Evolutionary conservation across 2,888 invertebrate species (phyloP).

Genomic region (Noctua janthina): DNA sequence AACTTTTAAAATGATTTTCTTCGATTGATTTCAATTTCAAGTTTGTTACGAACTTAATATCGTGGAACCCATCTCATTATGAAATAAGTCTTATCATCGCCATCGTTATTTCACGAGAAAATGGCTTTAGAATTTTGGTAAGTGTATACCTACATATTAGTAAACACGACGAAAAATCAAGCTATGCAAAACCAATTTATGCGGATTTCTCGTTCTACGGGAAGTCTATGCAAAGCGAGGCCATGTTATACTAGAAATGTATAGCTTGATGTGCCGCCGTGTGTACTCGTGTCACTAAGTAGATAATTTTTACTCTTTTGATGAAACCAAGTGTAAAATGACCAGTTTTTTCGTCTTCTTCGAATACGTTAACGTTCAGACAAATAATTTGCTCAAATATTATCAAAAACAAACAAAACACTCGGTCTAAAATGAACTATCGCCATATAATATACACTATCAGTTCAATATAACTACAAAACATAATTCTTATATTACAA

Average conservation of each 20-base stretch:
- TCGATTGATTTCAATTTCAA: neutral
- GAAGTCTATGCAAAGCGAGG: no score
- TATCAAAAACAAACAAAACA: slow-evolving; percentile 16
- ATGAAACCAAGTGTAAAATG: slow-evolving; percentile 15
- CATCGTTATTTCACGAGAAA: neutral
- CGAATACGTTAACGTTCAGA: slow-evolving; percentile 5
- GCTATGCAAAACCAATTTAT: no score
- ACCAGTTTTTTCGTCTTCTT: neutral
- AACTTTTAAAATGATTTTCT: slow-evolving; percentile 2
- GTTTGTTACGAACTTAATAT: slow-evolving; percentile 1
- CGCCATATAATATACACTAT: slow-evolving; percentile 71
- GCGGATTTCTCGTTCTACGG: no score
- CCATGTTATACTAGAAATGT: no score
- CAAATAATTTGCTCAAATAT: neutral
- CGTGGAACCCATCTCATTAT: neutral
- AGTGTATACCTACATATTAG: neutral
- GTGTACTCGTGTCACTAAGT: neutral
- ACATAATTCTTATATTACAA: slow-evolving; percentile 66
- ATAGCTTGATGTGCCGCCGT: no score
- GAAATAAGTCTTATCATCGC: neutral
- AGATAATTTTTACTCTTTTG: neutral
- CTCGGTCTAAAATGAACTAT: slow-evolving; percentile 42
- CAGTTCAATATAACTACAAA: slow-evolving; percentile 77
- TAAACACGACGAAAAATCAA: no score
- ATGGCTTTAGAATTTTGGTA: neutral